Evolutionary conservation across 1,140 invertebrate species (phyloP).

Genomic region (Drosophila watanabei): DNA sequence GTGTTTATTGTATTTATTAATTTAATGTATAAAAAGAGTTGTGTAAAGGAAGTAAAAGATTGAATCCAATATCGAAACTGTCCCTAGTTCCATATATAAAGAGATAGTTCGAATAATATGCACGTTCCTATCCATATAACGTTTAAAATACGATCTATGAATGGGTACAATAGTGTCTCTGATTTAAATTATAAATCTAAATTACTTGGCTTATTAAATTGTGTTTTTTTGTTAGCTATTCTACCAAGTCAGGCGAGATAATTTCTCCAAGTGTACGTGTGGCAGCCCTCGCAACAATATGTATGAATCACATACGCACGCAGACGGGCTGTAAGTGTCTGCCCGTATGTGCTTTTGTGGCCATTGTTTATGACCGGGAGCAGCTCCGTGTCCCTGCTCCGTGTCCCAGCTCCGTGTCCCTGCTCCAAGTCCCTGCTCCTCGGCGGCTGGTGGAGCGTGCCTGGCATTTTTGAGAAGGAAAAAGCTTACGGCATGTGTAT

Average conservation of each 20-base stretch:
- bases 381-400: constrained; percentile 15
- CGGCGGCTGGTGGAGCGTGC: constrained; percentile 63
- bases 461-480: constrained; percentile 67
- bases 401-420: not conserved
- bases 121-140: not conserved
- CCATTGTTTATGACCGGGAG: constrained; percentile 74
- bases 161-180: too few species aligned
- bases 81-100: too few species aligned
- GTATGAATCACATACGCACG: constrained; percentile 46
- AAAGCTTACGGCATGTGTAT: constrained; percentile 61
- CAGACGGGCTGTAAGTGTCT: constrained; percentile 46
- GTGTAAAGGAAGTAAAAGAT: too few species aligned
- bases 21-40: too few species aligned
- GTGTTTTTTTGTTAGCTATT: not conserved
- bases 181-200: not conserved
- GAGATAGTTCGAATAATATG: too few species aligned
- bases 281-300: constrained; percentile 44
- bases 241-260: not conserved
- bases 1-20: too few species aligned
- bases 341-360: constrained; percentile 52
- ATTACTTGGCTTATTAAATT: not conserved
- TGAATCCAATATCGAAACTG: too few species aligned
- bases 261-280: constrained; percentile 2
- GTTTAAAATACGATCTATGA: too few species aligned
- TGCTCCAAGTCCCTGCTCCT: constrained; percentile 13